These are phyloP conservation scores for Drosophila ironensis DNA, from an alignment of 1,140 invertebrate species.

Conservation along the genomic window DNA sequence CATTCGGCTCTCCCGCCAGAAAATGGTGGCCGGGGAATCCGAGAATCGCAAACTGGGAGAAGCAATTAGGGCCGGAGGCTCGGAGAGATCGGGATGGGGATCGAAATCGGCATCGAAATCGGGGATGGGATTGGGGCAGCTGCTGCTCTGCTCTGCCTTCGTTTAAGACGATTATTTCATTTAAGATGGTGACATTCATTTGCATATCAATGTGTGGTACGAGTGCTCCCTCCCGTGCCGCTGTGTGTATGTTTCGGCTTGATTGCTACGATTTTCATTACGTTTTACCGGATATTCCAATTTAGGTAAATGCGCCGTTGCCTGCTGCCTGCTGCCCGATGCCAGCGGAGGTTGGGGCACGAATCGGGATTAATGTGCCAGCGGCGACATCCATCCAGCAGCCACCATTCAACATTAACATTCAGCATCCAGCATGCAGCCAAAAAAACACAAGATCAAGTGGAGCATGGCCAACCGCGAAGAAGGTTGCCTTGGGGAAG, in stretches of 20 bases:
- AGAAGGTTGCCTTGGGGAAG: conserved; percentile 41
- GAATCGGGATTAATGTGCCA: conserved; percentile 65
- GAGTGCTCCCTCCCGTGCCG: conserved; percentile 9
- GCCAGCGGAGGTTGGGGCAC: conserved; percentile 27
- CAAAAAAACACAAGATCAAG: conserved; percentile 63
- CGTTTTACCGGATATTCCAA: conserved; percentile 82
- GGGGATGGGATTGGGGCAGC: conserved; percentile 7
- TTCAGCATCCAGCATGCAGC: not conserved
- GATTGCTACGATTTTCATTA: conserved; percentile 81
- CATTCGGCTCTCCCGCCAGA: no score
- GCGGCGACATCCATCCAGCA: conserved; percentile 47
- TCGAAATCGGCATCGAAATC: not conserved
- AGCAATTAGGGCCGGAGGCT: conserved; percentile 58
- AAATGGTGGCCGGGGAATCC: no score
- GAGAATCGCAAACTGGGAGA: conserved; percentile 16
- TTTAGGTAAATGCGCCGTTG: conserved; percentile 82
- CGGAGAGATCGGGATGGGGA: conserved; percentile 1
- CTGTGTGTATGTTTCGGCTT: conserved; percentile 56
- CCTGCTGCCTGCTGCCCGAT: no score
- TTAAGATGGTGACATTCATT: conserved; percentile 81
- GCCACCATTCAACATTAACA: not conserved
- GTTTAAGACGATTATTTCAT: conserved; percentile 80
- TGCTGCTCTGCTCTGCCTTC: conserved; percentile 37
- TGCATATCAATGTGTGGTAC: conserved; percentile 70
- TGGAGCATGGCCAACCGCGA: conserved; percentile 52